These are phyloP conservation scores for Lasioglossum zephyrum DNA, from an alignment of 2,888 invertebrate species.

Conservation along the genomic window DNA sequence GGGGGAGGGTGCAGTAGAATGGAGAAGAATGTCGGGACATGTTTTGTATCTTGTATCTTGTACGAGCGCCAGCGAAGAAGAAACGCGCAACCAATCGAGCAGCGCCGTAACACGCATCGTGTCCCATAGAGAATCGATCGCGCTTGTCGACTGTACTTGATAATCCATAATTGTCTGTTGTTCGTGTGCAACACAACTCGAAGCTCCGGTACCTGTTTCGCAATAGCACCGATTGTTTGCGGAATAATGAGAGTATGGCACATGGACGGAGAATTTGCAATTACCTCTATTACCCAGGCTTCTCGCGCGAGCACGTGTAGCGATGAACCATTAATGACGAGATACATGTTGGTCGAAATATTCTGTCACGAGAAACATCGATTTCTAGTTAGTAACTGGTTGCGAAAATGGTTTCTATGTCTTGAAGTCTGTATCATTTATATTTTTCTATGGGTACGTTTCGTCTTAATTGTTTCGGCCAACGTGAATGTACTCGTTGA, in stretches of 20 bases:
- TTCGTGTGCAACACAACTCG: neutral
- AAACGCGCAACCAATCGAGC: slow-evolving; percentile 48
- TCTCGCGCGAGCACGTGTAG: neutral
- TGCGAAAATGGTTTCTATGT: neutral
- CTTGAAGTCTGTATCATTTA: too few relatives aligned
- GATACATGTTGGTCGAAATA: neutral
- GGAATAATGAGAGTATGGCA: neutral
- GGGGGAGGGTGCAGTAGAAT: neutral
- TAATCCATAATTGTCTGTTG: slow-evolving; percentile 12
- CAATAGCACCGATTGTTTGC: neutral
- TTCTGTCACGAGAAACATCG: neutral
- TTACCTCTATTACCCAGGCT: neutral
- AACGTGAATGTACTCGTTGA: neutral
- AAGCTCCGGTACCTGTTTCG: neutral
- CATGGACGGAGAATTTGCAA: neutral
- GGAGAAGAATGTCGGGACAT: slow-evolving; percentile 18
- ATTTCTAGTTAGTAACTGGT: neutral
- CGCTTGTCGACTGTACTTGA: slow-evolving; percentile 6
- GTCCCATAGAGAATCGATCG: slow-evolving; percentile 18
- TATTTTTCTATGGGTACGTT: neutral
- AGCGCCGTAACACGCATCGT: slow-evolving; percentile 36
- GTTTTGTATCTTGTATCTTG: neutral
- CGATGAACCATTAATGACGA: neutral
- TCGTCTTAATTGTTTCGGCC: neutral
- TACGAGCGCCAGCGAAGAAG: neutral